Evolutionary conservation across 2,113 vertebrate genomes (phyloP), one percentile per base, ranked within the genome.

Genomic region (Oreocharis arfaki): DNA sequence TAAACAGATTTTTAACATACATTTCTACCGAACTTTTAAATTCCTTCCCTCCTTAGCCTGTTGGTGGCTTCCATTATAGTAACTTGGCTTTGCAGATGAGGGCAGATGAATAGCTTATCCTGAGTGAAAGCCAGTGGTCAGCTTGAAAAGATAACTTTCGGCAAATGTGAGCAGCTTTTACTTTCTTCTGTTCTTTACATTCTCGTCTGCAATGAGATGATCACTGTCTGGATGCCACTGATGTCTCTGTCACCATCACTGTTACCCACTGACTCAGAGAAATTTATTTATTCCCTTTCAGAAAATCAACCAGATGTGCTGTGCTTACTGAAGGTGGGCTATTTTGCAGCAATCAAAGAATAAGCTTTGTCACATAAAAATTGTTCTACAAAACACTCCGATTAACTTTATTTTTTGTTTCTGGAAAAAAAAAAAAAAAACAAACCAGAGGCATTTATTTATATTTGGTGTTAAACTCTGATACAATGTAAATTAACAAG

Each of bases 1-100:
- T 97, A 96, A 95, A 87, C 78, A 96, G 95, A 88, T 79, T 96
- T 96, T 96, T 59, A 85, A 90, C 81, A 90, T 52, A 55, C 37
- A 59, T 75, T 68, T 80, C 53, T 63, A 30, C 8, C n/a, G 59
- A 71, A 89, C 75, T 90, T 95, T 63, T 55, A 81, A 87, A 79
- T 57, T 87, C 41, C 64, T 85, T 69, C 33, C 37, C 42, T 68
- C 68, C 64, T 79, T 78, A 92, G 8, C 46, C 55, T 91, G 56
- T 52, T 67, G 75, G 82, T 79, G 69, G 65, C 50, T 84, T 90
- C 61, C 53, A 41, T 60, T 69, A 69, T 22, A 49, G 27, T 42
- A 92, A 49, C 33, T 22, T 65, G 70, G 35, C n/a, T 88, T 87
- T 7, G 1, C 10, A 44, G 55, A 88, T 13, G 61, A 82, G 69